Conservation (phyloP, 2,113 vertebrate genomes). For the Isichthys henryi region DNA sequence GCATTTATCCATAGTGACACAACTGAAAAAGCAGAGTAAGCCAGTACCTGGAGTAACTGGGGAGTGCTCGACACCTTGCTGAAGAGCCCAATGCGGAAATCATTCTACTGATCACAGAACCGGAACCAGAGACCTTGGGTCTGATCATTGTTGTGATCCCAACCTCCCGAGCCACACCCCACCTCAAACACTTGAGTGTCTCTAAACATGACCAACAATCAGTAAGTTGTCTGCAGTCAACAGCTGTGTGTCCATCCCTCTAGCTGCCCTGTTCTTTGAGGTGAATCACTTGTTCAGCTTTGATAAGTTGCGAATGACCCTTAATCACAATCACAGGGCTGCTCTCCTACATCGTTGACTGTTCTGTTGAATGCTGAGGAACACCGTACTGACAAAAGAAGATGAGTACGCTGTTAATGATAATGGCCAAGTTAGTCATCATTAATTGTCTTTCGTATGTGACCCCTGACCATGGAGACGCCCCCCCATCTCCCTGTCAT, state of each 20-base stretch:
- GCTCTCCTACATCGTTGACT: background rate
- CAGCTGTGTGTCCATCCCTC: background rate
- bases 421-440: slow-evolving; percentile 33
- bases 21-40: background rate
- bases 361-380: slow-evolving; percentile 23
- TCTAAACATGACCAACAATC: background rate
- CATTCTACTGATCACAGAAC: background rate
- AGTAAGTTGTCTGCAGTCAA: background rate
- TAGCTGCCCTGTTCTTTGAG: background rate
- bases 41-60: background rate
- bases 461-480: slow-evolving; percentile 41
- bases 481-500: slow-evolving; percentile 26
- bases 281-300: background rate
- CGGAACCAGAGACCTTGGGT: background rate
- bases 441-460: slow-evolving; percentile 23
- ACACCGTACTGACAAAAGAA: slow-evolving; percentile 25
- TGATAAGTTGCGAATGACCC: background rate
- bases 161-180: background rate
- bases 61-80: background rate
- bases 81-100: background rate
- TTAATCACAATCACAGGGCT: background rate
- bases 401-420: slow-evolving; percentile 41
- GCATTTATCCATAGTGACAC: background rate
- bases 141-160: background rate
- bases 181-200: background rate